Evolutionary conservation across 2,888 invertebrate genomes (phyloP).

Genomic region (Eucera pruinosa): DNA sequence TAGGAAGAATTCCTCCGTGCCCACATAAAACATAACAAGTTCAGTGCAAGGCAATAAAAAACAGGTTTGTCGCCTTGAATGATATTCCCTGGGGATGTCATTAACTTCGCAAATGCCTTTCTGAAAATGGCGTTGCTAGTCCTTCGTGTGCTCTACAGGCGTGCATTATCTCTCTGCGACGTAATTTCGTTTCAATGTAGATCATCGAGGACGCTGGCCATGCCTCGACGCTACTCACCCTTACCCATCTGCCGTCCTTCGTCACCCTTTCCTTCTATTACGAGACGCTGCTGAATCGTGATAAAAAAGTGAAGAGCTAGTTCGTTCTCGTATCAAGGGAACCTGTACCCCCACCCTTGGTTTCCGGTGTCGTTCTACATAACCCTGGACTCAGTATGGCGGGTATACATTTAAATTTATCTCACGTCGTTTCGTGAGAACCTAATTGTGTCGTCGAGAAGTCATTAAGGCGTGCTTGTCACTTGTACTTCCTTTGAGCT

Average conservation of each 20-base stretch:
- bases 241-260: slow-evolving; percentile 52
- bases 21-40: slow-evolving; percentile 7
- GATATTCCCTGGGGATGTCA: slow-evolving; percentile 57
- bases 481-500: slow-evolving; percentile 45
- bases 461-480: slow-evolving; percentile 66
- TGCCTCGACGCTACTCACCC: slow-evolving; percentile 37
- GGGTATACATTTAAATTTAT: slow-evolving; percentile 71
- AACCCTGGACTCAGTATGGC: slow-evolving; percentile 22
- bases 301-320: slow-evolving; percentile 64
- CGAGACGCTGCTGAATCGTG: slow-evolving; percentile 56
- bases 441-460: slow-evolving; percentile 69
- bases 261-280: slow-evolving; percentile 66
- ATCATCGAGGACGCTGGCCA: slow-evolving; percentile 60
- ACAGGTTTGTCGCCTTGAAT: slow-evolving; percentile 36
- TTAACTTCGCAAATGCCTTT: slow-evolving; percentile 68
- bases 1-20: neutral
- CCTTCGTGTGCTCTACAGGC: slow-evolving; percentile 48
- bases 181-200: slow-evolving; percentile 73
- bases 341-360: slow-evolving; percentile 30
- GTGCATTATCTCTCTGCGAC: slow-evolving; percentile 68
- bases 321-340: slow-evolving; percentile 64
- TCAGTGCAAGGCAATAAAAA: slow-evolving; percentile 37
- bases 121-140: slow-evolving; percentile 54
- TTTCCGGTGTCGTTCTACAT: slow-evolving; percentile 36
- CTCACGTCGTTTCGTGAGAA: slow-evolving; percentile 67